Percentiles rank a stretch among this genome's conserved stretches.
Conservation (phyloP, 2,888 invertebrate species). For the Ophion obscuratus region DNA sequence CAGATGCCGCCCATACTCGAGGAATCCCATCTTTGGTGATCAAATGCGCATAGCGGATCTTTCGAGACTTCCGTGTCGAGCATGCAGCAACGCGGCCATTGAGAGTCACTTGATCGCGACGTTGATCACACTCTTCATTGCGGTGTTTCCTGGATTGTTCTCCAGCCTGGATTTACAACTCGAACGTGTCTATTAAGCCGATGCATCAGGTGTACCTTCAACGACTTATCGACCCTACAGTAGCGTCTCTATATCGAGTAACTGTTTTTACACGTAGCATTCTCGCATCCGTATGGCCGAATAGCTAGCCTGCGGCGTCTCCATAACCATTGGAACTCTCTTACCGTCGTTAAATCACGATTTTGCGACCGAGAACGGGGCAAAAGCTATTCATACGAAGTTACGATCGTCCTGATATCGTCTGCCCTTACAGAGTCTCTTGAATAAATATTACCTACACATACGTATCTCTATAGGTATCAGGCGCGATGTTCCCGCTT, state of each 20-base stretch:
- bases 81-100: background rate
- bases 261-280: slow-evolving; percentile 46
- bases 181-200: background rate
- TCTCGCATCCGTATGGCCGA: slow-evolving; percentile 39
- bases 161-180: slow-evolving; percentile 13
- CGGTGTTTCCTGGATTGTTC: slow-evolving; percentile 7
- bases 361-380: slow-evolving; percentile 71
- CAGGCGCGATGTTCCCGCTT: slow-evolving; percentile 28
- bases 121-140: too few species aligned
- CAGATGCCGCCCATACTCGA: background rate
- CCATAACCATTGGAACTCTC: slow-evolving; percentile 56
- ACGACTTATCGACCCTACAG: slow-evolving; percentile 48
- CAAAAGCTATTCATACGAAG: slow-evolving; percentile 71
- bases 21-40: slow-evolving; percentile 2
- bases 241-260: slow-evolving; percentile 52
- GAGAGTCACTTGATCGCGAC: background rate
- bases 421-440: slow-evolving; percentile 67
- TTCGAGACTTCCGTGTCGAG: background rate
- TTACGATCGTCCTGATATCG: slow-evolving; percentile 72
- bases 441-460: slow-evolving; percentile 55
- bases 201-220: slow-evolving; percentile 11
- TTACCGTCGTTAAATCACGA: slow-evolving; percentile 76
- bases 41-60: background rate
- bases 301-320: slow-evolving; percentile 37
- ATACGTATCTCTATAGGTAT: background rate